Percentiles rank a stretch among this genome's conserved stretches.
These are phyloP conservation scores for Gallinago paraguaiae DNA, from an alignment of 2,113 vertebrate genomes.

Conservation along the genomic window DNA sequence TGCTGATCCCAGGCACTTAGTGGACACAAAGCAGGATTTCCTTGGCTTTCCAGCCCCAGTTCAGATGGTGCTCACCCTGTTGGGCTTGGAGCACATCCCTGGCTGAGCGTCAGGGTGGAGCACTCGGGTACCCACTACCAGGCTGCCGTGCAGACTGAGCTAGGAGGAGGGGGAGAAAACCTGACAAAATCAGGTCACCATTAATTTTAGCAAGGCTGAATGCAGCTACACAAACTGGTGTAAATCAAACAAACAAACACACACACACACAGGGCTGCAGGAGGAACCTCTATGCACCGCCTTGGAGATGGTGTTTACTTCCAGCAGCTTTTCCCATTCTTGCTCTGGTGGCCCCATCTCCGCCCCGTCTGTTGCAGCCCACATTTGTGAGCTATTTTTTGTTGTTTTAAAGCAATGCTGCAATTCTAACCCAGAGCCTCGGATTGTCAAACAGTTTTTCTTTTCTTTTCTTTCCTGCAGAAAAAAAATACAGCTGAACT, in stretches of 20 bases:
- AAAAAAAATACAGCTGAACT: conserved; percentile 75
- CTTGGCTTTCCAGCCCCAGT: background rate
- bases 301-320: background rate
- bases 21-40: background rate
- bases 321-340: background rate
- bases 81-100: background rate
- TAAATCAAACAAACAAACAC: background rate
- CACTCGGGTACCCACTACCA: accelerated
- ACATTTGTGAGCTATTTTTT: conserved; percentile 39
- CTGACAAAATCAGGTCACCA: background rate
- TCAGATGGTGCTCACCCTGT: background rate
- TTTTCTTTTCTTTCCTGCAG: conserved; percentile 55
- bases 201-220: background rate
- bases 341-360: background rate
- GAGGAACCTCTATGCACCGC: background rate
- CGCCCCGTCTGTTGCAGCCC: background rate
- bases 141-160: background rate
- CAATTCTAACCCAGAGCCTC: conserved; percentile 63
- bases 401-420: conserved; percentile 32
- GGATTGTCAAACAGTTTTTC: conserved; percentile 55
- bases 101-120: background rate
- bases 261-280: background rate
- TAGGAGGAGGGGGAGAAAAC: background rate
- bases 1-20: background rate
- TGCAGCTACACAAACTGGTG: background rate